Base-by-base conservation (phyloP, 1,140 invertebrate genomes). In the Drosophila auraria region DNA sequence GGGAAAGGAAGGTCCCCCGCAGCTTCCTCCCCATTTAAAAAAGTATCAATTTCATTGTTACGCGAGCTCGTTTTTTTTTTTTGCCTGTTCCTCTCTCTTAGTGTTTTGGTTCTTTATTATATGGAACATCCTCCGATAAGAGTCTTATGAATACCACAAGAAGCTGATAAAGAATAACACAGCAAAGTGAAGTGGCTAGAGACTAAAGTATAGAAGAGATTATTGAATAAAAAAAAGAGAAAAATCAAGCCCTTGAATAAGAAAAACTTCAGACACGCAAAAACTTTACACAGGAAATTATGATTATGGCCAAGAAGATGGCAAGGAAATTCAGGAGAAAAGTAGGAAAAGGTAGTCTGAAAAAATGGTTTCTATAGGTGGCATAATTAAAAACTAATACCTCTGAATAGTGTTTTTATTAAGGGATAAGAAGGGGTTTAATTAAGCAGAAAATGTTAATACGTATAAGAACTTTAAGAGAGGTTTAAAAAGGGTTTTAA, bases 21-120 rank as follows among this genome's bases (percentile, higher is more conserved):
- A 25, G 20, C 25, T 54, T 65, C 49, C 53, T 23, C 45, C 65
- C 74, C 75, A 90, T 90, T 89, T 89, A 86, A 89, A 87, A 83
- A 89, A 87, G 86, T 90, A 89, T 89, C 86, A 89, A 90, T 89
- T 89, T 89, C 86, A 89, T 89, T 89, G 86, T 89, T 89, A 90
- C 86, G 86, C 82, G 82, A 77, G 77, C 86, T 84, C 82, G 82
- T 84, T 84, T 90, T 73, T 84, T 82, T 66, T 64, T 54, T 30
- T 0, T n/a, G n/a, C 30, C 23, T 47, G 42, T 5, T 54, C 20
- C 68, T 57, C 33, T 40, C 42, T 62, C 36, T 65, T 56, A 64
- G 65, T 78, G 75, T 78, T 78, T 78, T 78, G 65, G 59, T 78
- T 78, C 75, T 78, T 78, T 78, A 78, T 78, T 78, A 78, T 78